Evolutionary conservation across 1,140 invertebrate genomes (phyloP), one percentile per base, ranked within the genome.

Genomic region (Drosophila sechellia): DNA sequence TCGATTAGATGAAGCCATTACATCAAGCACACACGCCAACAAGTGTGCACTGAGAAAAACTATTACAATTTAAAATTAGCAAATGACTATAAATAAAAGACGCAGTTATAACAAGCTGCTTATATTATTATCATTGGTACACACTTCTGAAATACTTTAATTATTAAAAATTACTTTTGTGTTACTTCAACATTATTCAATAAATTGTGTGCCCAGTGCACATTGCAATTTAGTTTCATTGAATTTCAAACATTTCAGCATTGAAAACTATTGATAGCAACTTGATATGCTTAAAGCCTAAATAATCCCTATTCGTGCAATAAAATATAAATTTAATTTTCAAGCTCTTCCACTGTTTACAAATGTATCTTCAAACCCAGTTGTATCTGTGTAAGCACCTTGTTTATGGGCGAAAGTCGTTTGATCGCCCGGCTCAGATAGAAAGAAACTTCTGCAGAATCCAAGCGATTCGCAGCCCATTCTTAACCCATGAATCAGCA

Each of bases 401-500:
- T 49, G 50, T 70, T 71, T 56, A 68, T 52, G 49, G 59, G 73
- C 60, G 53, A 40, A 68, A 55, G 70, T 40, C 52, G 39, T 17
- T 39, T 42, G 65, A 70, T 70, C 68, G 68, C 27, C 25, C n/a
- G 43, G 35, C 42, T 10, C 35, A 69, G 65, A 70, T 49, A 57
- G 68, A 69, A 70, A 70, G 68, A 48, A 60, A 75, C 52, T 81
- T 81, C 46, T 77, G 78, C 42, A 31, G 31, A 31, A 31, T 31
- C 77, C 78, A 72, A 77, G 79, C 73, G 73, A 83, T 57, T 79
- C 64, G 25, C 72, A 45, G 57, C 39, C 57, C 52, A 78, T 85
- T 81, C 68, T 70, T 50, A 5, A 20, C 39, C 40, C 46, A 59
- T 87, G 84, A 89, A 72, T 87, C 83, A 89, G 76, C 79, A 64